Conservation (phyloP, 2,888 invertebrate genomes). For the Netelia virgata region DNA sequence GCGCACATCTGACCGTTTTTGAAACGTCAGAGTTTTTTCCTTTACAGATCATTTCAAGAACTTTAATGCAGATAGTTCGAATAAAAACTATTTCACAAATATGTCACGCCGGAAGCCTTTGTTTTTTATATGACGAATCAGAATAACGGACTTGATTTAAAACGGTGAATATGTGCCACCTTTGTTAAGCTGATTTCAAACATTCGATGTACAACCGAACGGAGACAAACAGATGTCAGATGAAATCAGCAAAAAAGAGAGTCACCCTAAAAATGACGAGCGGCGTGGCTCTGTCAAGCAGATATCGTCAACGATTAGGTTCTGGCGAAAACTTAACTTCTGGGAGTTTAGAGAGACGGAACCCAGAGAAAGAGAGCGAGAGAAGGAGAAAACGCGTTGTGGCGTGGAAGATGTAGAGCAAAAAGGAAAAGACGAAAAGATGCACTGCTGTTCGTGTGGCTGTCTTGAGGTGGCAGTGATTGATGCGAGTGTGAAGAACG, state of each 20-base stretch:
- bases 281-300: slow-evolving; percentile 40
- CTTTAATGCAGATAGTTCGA: too few species aligned
- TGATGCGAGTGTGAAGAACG: slow-evolving; percentile 81
- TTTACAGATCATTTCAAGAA: too few species aligned
- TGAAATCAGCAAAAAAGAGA: slow-evolving; percentile 32
- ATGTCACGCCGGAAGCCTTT: background rate
- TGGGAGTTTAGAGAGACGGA: slow-evolving; percentile 32
- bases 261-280: slow-evolving; percentile 58
- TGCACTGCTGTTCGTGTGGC: slow-evolving; percentile 57
- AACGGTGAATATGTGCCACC: background rate
- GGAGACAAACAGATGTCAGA: slow-evolving; percentile 54
- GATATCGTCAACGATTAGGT: slow-evolving; percentile 33
- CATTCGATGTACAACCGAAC: background rate
- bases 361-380: slow-evolving; percentile 39
- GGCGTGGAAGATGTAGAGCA: slow-evolving; percentile 1
- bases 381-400: slow-evolving; percentile 27
- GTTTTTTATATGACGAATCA: background rate
- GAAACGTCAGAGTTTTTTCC: too few species aligned
- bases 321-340: slow-evolving; percentile 20
- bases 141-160: background rate
- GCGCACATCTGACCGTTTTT: too few species aligned
- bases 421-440: slow-evolving; percentile 59
- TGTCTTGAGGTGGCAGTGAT: slow-evolving; percentile 81
- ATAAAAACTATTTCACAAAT: too few species aligned
- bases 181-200: background rate